Evolutionary conservation across 2,888 invertebrate genomes (phyloP).

Genomic region (Hipparchia semele): DNA sequence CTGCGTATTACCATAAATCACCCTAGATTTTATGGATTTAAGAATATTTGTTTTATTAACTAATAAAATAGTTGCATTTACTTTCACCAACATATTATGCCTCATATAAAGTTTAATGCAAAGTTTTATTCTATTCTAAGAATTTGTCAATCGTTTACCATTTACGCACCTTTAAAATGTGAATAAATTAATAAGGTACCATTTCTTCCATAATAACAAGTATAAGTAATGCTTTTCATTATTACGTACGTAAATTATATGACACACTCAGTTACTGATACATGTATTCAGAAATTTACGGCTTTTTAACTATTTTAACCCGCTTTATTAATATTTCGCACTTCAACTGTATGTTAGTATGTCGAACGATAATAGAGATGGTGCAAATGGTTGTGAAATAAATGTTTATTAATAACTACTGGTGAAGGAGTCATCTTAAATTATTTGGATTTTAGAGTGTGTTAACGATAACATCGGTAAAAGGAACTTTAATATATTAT

Average conservation of each 20-base stretch:
- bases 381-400: conserved; percentile 49
- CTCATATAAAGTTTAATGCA: neutral
- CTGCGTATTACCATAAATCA: neutral
- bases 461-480: conserved; percentile 17
- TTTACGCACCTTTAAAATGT: neutral
- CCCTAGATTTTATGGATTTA: neutral
- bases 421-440: conserved; percentile 28
- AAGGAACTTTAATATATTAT: conserved; percentile 13
- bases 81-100: neutral
- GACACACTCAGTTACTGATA: neutral
- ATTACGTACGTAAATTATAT: neutral
- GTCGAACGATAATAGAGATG: conserved; percentile 38
- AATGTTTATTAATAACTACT: conserved; percentile 37
- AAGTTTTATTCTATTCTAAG: neutral
- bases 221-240: neutral
- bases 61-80: neutral
- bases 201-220: neutral
- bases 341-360: conserved; percentile 27
- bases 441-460: conserved; percentile 23
- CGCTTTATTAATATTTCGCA: conserved; percentile 13
- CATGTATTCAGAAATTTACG: neutral
- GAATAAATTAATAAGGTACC: neutral
- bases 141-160: neutral
- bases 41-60: neutral
- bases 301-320: neutral